A percentile compares a stretch with the other conserved stretches of the same genome.
phyloP scores from a whole-genome alignment of 2,113 vertebrate species.

The Etia nguti region DNA sequence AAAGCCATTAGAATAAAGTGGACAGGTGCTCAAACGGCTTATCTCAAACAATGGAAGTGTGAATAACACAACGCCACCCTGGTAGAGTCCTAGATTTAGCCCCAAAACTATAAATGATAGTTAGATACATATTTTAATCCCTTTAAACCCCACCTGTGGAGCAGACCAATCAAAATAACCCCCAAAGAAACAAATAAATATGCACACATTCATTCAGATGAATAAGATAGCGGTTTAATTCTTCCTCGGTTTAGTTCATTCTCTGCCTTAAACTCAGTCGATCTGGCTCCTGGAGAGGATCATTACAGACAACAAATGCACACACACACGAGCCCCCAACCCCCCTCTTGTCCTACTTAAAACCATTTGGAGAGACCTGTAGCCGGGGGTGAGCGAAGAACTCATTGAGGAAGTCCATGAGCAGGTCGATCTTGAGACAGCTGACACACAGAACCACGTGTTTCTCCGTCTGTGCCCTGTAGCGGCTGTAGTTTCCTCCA shows the following conservation, averaged over 20 bases:
- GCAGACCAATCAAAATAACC: not conserved
- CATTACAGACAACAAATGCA: constrained; percentile 33
- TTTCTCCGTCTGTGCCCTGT: constrained; percentile 80
- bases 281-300: constrained; percentile 31
- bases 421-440: constrained; percentile 80
- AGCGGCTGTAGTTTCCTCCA: constrained; percentile 80
- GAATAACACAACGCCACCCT: not conserved
- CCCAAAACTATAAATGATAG: not conserved
- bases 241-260: constrained; percentile 36
- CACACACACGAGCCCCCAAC: not conserved
- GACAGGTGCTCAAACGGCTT: fast-evolving
- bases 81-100: not conserved
- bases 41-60: not conserved
- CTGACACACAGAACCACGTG: constrained; percentile 81
- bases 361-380: constrained; percentile 61
- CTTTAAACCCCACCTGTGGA: not conserved
- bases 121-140: not conserved
- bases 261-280: constrained; percentile 32
- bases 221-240: constrained; percentile 24
- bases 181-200: not conserved
- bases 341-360: not conserved
- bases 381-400: constrained; percentile 79
- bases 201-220: not conserved
- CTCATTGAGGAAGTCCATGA: constrained; percentile 83
- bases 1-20: not conserved